These are phyloP conservation scores for Rhyacophila evoluta DNA, from an alignment of 2,888 invertebrate genomes.

Conservation along the genomic window DNA sequence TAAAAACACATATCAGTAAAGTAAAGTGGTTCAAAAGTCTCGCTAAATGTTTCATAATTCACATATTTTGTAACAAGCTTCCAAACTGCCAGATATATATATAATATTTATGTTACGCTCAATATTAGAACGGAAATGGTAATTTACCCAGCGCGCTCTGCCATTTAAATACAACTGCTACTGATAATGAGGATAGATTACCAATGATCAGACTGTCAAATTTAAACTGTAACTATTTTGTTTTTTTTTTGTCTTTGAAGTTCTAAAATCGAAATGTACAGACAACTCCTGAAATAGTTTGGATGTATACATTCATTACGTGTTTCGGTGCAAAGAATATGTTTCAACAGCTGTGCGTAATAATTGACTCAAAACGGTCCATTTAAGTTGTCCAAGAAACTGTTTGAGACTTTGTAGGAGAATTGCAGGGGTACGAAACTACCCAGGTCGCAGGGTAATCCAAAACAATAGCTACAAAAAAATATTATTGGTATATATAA, in stretches of 20 bases:
- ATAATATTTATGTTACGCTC: too few species aligned
- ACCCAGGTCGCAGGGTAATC: too few species aligned
- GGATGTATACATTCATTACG: constrained; percentile 1
- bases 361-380: constrained; percentile 13
- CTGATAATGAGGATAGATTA: not conserved
- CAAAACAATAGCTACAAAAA: too few species aligned
- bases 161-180: too few species aligned
- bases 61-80: too few species aligned
- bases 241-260: not conserved
- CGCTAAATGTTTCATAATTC: too few species aligned
- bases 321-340: not conserved
- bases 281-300: not conserved
- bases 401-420: not conserved
- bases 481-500: too few species aligned
- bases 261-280: not conserved
- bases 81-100: too few species aligned
- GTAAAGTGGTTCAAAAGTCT: too few species aligned
- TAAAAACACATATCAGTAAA: too few species aligned
- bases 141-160: too few species aligned
- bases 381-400: not conserved
- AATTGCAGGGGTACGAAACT: not conserved
- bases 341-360: constrained; percentile 2
- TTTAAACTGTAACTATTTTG: not conserved
- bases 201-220: not conserved
- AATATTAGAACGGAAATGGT: too few species aligned